Base-by-base conservation (phyloP, 2,888 invertebrate genomes). In the Machimus atricapillus region DNA sequence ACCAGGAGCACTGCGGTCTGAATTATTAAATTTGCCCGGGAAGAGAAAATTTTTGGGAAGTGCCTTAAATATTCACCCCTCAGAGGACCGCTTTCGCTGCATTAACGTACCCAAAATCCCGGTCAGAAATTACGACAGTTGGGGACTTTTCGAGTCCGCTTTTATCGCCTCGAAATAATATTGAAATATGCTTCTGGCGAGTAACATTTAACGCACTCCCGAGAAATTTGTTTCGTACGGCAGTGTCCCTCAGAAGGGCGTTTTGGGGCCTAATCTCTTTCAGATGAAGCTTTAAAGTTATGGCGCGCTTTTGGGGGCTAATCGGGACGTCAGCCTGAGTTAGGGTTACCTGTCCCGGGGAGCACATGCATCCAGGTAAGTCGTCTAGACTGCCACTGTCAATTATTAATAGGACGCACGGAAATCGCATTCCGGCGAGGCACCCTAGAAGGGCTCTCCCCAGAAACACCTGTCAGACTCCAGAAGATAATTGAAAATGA, bases 401-500 rank as follows among this genome's bases (percentile, higher is more conserved):
- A 82, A 82, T 82, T 58, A 52, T 40, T 82, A 82, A 82, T 58
- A 82, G 82, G 58, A 58, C 58, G 82, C 37, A 82, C 58, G 23
- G 58, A 58, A 82, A 40, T 66, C 82, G 40, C 66, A 82, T 37
- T 43, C 43, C 6, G 31, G 52, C 16, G 12, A 82, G 82, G 56
- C 19, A 1, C 6, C n/a, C 37, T 27, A 31, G 37, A 1, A 23
- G 37, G 14, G 31, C 37, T 58, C 82, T 66, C 82, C 34, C 37
- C 12, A 66, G 66, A 66, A 82, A 66, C 82, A 82, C 37, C 82
- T 74, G 85, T 74, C 85, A 85, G 74, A 7, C 14, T 46, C 85
- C 46, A n/a, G 58, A 86, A 58, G 77, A 86, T 86, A 87, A 87
- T 87, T 87, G 87, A 85, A 85, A 85, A 78, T 87, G 87, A 87